These are phyloP conservation scores for Ceramica pisi DNA, from an alignment of 2,888 invertebrate genomes.

Conservation along the genomic window DNA sequence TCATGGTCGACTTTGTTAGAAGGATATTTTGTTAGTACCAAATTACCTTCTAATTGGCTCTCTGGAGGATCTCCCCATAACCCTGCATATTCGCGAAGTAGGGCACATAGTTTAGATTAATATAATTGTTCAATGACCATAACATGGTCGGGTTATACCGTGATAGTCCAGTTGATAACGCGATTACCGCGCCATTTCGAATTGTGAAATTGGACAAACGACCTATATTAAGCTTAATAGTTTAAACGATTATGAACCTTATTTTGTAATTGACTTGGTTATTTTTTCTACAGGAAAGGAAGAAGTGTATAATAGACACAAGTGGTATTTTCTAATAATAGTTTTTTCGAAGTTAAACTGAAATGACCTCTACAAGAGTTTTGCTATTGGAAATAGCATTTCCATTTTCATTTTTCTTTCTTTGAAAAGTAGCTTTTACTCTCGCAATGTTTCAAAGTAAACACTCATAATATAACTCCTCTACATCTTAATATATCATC, in stretches of 20 bases:
- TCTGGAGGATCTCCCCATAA: constrained; percentile 35
- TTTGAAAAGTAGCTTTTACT: too few species aligned
- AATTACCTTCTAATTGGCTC: constrained; percentile 51
- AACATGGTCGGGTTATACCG: constrained; percentile 54
- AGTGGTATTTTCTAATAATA: constrained; percentile 25
- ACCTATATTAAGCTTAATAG: constrained; percentile 56
- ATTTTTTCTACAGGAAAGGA: constrained; percentile 32
- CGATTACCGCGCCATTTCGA: constrained; percentile 62
- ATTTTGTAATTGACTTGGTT: constrained; percentile 33
- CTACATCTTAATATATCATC: background rate
- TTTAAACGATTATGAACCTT: constrained; percentile 43
- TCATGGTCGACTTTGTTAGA: too few species aligned
- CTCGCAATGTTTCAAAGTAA: too few species aligned
- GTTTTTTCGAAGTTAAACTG: constrained; percentile 16
- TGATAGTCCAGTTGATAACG: constrained; percentile 64
- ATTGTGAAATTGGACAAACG: constrained; percentile 67
- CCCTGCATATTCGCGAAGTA: constrained; percentile 53
- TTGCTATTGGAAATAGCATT: background rate
- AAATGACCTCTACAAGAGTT: constrained; percentile 12
- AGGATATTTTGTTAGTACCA: background rate
- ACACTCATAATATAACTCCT: background rate
- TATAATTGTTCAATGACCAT: constrained; percentile 63
- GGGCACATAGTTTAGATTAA: constrained; percentile 58
- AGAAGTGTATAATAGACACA: constrained; percentile 27
- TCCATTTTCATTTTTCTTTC: too few species aligned